A percentile compares a stretch with the other conserved stretches of the same genome.
Conservation (phyloP, 2,113 vertebrate genomes). For the Tragelaphus strepsiceros region DNA sequence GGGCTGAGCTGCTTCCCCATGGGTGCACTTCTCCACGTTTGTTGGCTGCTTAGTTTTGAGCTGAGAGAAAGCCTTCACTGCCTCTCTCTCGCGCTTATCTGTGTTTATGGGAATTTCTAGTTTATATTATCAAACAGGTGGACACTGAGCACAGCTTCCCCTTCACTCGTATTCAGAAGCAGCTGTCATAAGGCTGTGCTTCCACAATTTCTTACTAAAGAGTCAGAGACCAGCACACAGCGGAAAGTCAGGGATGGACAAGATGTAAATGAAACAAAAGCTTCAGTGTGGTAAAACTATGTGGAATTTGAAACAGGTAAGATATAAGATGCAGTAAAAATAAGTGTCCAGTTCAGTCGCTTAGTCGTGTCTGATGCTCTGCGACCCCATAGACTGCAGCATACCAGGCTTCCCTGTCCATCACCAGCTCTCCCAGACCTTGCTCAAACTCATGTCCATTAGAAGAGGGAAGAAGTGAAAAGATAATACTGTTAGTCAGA, state of each 20-base stretch:
- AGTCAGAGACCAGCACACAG: neutral
- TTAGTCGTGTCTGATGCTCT: accelerated
- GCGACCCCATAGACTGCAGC: neutral
- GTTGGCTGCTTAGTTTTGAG: too few relatives aligned
- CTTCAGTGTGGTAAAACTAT: accelerated
- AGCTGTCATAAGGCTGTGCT: accelerated
- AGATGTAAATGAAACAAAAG: neutral
- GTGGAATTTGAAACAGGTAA: neutral
- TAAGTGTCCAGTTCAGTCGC: neutral
- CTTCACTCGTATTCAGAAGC: neutral
- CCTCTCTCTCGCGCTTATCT: too few relatives aligned
- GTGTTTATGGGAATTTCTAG: neutral
- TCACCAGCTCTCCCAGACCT: neutral
- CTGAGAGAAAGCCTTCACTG: neutral
- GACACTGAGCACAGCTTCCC: neutral
- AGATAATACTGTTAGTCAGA: neutral
- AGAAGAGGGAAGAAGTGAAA: neutral
- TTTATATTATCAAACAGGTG: too few relatives aligned
- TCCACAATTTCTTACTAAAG: accelerated
- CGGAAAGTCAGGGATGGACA: neutral
- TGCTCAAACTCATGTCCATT: neutral
- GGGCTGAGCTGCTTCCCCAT: accelerated
- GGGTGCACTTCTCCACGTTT: neutral
- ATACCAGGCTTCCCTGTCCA: neutral
- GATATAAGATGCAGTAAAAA: neutral